These are phyloP conservation scores for Lasioglossum morio DNA, from an alignment of 2,888 invertebrate species.

Conservation along the genomic window DNA sequence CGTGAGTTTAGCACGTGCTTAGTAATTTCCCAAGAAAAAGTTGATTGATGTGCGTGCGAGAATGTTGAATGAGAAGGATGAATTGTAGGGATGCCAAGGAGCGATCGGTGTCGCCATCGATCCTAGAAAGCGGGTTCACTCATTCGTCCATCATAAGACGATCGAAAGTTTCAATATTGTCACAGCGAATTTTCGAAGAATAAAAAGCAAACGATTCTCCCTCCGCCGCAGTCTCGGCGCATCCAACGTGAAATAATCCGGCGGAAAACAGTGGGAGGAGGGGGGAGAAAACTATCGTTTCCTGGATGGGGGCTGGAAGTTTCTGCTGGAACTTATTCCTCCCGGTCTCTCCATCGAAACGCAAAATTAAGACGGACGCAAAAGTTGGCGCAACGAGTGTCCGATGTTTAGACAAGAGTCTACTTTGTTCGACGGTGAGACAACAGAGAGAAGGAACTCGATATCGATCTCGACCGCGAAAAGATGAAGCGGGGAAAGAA, in stretches of 20 bases:
- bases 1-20: too few species aligned
- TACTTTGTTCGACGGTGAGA: constrained; percentile 43
- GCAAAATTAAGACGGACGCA: constrained; percentile 17
- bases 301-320: background rate
- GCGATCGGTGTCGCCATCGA: background rate
- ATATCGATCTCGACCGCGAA: constrained; percentile 1
- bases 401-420: constrained; percentile 47
- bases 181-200: background rate
- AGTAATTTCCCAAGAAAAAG: too few species aligned
- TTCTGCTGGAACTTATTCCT: background rate
- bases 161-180: constrained; percentile 12
- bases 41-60: too few species aligned
- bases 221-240: background rate
- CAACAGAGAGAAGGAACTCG: constrained; percentile 26
- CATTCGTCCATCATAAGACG: background rate
- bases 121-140: background rate
- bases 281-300: background rate
- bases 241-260: constrained; percentile 8
- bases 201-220: background rate
- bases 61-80: background rate
- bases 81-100: background rate
- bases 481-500: background rate
- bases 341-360: background rate
- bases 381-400: constrained; percentile 40
- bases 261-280: background rate